These are phyloP conservation scores for Callipepla squamata DNA, from an alignment of 2,113 vertebrate species.

Conservation along the genomic window DNA sequence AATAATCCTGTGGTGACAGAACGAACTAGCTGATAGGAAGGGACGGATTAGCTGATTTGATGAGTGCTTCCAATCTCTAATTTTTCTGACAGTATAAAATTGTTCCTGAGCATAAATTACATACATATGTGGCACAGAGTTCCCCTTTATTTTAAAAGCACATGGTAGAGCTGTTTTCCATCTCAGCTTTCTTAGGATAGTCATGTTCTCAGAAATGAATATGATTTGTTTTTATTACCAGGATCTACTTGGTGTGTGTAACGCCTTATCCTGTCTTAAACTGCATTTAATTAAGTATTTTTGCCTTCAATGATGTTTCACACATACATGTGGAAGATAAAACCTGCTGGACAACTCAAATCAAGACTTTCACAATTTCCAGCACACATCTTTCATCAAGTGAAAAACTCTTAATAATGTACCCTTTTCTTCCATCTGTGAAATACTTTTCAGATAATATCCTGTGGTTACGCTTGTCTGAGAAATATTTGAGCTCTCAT, in stretches of 20 bases:
- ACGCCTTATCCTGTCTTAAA: conserved; percentile 29
- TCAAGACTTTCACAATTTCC: conserved; percentile 36
- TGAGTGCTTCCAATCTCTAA: conserved; percentile 50
- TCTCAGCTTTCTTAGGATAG: conserved; percentile 59
- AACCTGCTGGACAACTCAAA: neutral
- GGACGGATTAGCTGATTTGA: conserved; percentile 68
- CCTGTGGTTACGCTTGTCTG: neutral
- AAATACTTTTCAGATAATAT: conserved; percentile 24
- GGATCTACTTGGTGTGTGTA: neutral
- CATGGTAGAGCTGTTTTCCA: conserved; percentile 39
- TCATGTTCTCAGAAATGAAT: conserved; percentile 20
- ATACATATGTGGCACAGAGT: conserved; percentile 54
- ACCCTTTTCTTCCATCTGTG: conserved; percentile 11
- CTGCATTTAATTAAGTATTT: conserved; percentile 40
- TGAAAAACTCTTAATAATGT: neutral
- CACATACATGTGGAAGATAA: conserved; percentile 1
- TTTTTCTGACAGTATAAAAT: conserved; percentile 69
- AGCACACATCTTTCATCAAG: conserved; percentile 3
- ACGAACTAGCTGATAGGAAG: conserved; percentile 60
- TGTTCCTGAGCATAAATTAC: conserved; percentile 56
- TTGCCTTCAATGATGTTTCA: neutral
- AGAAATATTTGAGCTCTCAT: conserved; percentile 14
- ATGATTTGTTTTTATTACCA: conserved; percentile 45
- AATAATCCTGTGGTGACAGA: conserved; percentile 65
- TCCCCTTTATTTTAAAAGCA: conserved; percentile 51